Evolutionary conservation across 2,888 invertebrate genomes (phyloP).

Genomic region (Arge pagana): DNA sequence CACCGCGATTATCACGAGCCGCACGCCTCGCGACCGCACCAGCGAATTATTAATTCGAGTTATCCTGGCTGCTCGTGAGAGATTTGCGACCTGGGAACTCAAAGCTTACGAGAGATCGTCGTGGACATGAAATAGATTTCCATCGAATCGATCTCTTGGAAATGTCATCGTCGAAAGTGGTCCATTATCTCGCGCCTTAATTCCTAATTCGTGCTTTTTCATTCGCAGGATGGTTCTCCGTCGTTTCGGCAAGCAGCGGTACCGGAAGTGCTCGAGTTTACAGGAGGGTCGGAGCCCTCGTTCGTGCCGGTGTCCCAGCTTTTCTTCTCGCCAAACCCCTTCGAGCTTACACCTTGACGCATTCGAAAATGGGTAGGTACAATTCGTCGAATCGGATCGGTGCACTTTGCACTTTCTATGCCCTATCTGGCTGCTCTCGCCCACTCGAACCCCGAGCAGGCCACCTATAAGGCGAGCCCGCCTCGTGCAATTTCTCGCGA

Average conservation of each 20-base stretch:
- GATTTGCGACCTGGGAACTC: constrained; percentile 7
- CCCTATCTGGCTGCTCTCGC: constrained; percentile 11
- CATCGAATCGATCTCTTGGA: neutral
- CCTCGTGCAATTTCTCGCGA: constrained; percentile 7
- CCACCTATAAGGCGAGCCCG: constrained; percentile 7
- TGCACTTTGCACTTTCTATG: constrained; percentile 3
- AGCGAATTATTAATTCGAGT: constrained; percentile 48
- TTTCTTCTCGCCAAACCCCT: constrained; percentile 52
- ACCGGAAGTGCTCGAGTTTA: constrained; percentile 53
- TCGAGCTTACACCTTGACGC: constrained; percentile 52
- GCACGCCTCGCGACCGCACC: constrained; percentile 29
- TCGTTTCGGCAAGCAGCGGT: constrained; percentile 50
- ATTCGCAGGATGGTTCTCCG: constrained; percentile 51
- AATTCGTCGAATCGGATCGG: no score
- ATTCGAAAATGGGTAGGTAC: constrained; percentile 53
- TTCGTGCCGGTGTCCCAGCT: constrained; percentile 52
- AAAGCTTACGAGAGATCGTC: no score
- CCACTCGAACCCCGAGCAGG: constrained; percentile 9
- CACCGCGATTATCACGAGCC: constrained; percentile 36
- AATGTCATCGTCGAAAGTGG: no score
- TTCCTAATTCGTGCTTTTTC: constrained; percentile 26
- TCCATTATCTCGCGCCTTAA: constrained; percentile 1
- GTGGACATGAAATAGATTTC: no score
- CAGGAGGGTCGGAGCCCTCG: constrained; percentile 51
- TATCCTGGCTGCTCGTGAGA: constrained; percentile 28